Evolutionary conservation across 2,113 vertebrate species (phyloP), one percentile per base, ranked within the genome.

Genomic region (Phrynocephalus versicolor): DNA sequence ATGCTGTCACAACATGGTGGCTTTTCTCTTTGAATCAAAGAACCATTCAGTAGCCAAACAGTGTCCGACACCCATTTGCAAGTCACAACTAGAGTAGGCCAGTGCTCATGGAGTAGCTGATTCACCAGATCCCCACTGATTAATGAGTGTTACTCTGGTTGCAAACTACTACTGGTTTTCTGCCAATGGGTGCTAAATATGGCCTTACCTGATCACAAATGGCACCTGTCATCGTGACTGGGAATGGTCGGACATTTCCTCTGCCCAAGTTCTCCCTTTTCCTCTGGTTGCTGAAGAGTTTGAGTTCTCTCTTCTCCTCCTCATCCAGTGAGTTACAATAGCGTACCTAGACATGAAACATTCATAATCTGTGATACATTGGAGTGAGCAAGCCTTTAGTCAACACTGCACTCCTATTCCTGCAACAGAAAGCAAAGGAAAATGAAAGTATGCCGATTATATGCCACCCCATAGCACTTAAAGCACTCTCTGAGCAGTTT

Each of bases 321-420:
- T 99, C 98, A 21, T 99, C 99, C 96, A 99, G 90, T 0, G 97
- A 96, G 92, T 98, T 99, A 89, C 99, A 99, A 57, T 99, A 99
- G 62, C 98, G 98, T 5, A 99, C 98, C 99, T 99, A 84, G 45
- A 86, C 64, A 75, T 62, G 83, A 84, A 88, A 77, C 0, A 8
- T 45, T 27, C 25, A 51, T 45, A 10, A 58, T 45, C 58, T 79
- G 55, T 5, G 30, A 71, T 71, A 79, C 5, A 35, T 6, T 51
- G n/a, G 10, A 80, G 35, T 39, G 23, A 14, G 6, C 39, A 73
- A 41, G 3, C 58, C 18, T 45, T 60, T 35, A 18, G 33, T 73
- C 13, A 79, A 79, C 27, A 30, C 15, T n/a, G 27, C 16, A 75
- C 72, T 41, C 58, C 35, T 37, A n/a, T 30, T 4, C 65, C 30